phyloP scores from a whole-genome alignment of 2,888 invertebrate species.

The Acleris literana region DNA sequence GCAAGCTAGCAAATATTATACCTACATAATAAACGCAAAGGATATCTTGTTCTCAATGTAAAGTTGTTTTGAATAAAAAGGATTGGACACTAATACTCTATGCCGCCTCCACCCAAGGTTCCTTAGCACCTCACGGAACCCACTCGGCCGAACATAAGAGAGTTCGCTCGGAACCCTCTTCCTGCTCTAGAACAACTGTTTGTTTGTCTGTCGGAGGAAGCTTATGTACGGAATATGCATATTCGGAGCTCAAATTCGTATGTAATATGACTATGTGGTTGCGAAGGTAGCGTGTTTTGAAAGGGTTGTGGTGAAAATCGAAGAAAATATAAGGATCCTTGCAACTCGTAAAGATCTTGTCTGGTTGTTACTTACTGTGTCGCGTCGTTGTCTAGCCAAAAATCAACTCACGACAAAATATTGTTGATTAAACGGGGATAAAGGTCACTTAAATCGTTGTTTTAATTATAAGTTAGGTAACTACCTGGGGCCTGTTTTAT shows the following conservation, averaged over 20 bases:
- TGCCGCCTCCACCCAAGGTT: constrained; percentile 40
- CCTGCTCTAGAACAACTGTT: constrained; percentile 77
- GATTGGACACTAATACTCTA: constrained; percentile 19
- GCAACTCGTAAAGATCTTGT: too few relatives aligned
- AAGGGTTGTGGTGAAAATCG: background rate
- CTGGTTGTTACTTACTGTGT: too few relatives aligned
- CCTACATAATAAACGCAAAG: too few relatives aligned
- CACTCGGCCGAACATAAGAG: constrained; percentile 79
- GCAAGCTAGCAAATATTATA: too few relatives aligned
- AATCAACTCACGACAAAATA: too few relatives aligned
- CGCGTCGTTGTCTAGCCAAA: too few relatives aligned
- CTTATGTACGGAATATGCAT: constrained; percentile 62
- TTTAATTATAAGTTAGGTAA: too few relatives aligned
- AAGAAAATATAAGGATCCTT: background rate
- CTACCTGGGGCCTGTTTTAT: too few relatives aligned
- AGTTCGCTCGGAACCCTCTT: constrained; percentile 67
- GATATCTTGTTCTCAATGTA: too few relatives aligned
- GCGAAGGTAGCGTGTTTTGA: background rate
- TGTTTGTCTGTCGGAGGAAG: constrained; percentile 68
- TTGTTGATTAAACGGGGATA: too few relatives aligned
- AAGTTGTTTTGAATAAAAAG: too few relatives aligned
- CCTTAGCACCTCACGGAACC: constrained; percentile 48
- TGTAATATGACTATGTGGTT: constrained; percentile 25
- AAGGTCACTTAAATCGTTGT: too few relatives aligned
- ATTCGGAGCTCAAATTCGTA: constrained; percentile 43